A percentile compares a stretch with the other conserved stretches of the same genome.
Evolutionary conservation across 2,888 invertebrate genomes (phyloP).

Genomic region (Eupithecia insigniata): DNA sequence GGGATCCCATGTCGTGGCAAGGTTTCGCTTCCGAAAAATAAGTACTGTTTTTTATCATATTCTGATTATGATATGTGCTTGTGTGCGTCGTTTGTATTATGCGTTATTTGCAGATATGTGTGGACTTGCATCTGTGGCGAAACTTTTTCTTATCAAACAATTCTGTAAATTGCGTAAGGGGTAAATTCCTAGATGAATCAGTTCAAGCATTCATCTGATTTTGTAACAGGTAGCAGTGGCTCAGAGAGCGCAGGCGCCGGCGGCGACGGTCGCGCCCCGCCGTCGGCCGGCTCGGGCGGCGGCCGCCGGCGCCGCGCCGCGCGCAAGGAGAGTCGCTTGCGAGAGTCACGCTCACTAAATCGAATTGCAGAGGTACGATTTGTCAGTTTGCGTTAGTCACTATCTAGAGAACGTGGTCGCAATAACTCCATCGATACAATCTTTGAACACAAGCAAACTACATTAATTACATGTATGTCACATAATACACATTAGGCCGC

Average conservation of each 20-base stretch:
- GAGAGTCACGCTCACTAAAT: conserved; percentile 93
- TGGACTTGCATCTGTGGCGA: no score
- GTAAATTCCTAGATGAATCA: background rate
- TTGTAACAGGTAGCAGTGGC: conserved; percentile 16
- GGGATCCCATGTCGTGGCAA: no score
- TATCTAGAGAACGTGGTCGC: background rate
- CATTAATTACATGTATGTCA: background rate
- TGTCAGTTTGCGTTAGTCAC: background rate
- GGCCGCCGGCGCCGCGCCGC: conserved; percentile 71
- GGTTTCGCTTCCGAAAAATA: no score
- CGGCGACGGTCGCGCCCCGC: conserved; percentile 54
- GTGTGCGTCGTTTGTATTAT: no score
- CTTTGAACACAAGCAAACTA: background rate
- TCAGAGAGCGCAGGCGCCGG: conserved; percentile 26
- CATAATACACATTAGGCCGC: no score
- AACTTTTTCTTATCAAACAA: no score
- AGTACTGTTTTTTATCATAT: no score
- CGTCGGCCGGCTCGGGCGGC: conserved; percentile 50
- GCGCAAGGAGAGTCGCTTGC: conserved; percentile 81
- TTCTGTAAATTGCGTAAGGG: no score
- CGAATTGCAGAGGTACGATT: conserved; percentile 86
- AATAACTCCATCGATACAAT: background rate
- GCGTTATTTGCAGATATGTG: no score
- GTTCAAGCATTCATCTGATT: background rate
- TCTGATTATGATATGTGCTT: no score